phyloP scores from a whole-genome alignment of 2,888 invertebrate species.

The Arrhopalites spinosus region DNA sequence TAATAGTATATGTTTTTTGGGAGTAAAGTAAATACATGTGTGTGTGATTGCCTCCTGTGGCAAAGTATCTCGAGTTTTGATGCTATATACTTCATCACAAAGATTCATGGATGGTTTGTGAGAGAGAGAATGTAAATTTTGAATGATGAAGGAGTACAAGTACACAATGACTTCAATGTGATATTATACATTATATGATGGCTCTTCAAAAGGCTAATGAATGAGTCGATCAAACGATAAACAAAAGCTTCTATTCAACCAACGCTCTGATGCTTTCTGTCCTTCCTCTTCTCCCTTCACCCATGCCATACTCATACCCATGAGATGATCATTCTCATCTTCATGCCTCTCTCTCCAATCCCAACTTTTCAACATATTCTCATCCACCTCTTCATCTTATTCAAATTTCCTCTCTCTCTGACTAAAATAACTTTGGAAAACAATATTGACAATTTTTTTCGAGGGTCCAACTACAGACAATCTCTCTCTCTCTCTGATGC shows the following conservation, averaged over 20 bases:
- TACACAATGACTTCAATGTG: background rate
- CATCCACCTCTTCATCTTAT: background rate
- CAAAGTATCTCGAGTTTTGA: no score
- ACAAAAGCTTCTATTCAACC: slow-evolving; percentile 9
- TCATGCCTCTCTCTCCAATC: background rate
- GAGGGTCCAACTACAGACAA: background rate
- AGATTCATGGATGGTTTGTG: background rate
- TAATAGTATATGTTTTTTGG: background rate
- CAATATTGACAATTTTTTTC: background rate
- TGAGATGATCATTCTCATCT: background rate
- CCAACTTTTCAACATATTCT: no score
- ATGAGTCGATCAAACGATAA: slow-evolving; percentile 26
- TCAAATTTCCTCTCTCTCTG: background rate
- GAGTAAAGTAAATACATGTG: no score
- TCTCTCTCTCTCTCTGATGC: background rate
- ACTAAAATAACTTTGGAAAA: no score
- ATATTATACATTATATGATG: background rate
- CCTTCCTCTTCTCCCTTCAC: no score
- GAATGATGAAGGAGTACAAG: background rate
- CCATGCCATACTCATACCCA: background rate
- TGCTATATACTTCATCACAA: background rate
- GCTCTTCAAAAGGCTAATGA: slow-evolving; percentile 19
- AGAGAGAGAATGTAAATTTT: slow-evolving; percentile 4
- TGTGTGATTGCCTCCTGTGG: no score
- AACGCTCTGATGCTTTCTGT: background rate